phyloP scores from a whole-genome alignment of 2,113 vertebrate genomes.

The Pseudorectes ferrugineus region DNA sequence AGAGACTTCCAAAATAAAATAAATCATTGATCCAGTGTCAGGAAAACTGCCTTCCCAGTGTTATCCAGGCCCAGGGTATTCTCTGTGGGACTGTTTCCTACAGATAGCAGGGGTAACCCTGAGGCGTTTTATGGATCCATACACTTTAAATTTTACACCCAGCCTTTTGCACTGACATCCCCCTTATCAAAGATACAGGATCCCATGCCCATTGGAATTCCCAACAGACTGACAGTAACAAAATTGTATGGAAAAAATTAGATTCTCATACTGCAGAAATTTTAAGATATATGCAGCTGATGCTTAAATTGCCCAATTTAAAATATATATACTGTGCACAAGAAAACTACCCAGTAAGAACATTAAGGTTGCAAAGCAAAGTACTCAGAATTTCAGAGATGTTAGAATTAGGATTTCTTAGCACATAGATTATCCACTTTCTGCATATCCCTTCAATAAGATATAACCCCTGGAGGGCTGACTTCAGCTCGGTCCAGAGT shows the following conservation, averaged over 20 bases:
- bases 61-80: background rate
- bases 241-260: background rate
- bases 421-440: background rate
- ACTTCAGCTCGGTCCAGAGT: background rate
- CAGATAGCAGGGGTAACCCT: background rate
- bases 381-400: background rate
- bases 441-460: background rate
- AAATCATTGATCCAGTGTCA: constrained; percentile 22
- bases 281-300: background rate
- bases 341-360: background rate
- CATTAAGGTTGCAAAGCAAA: background rate
- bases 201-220: background rate
- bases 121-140: background rate
- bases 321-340: background rate
- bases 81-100: background rate
- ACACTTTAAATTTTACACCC: background rate
- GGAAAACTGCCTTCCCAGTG: background rate
- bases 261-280: background rate
- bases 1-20: constrained; percentile 35
- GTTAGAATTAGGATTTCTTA: background rate
- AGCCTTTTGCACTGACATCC: background rate
- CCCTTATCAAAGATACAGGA: background rate
- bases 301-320: background rate
- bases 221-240: background rate
- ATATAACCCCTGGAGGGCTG: background rate